phyloP scores from a whole-genome alignment of 23 tunicate genomes.

The Styela plicata region DNA sequence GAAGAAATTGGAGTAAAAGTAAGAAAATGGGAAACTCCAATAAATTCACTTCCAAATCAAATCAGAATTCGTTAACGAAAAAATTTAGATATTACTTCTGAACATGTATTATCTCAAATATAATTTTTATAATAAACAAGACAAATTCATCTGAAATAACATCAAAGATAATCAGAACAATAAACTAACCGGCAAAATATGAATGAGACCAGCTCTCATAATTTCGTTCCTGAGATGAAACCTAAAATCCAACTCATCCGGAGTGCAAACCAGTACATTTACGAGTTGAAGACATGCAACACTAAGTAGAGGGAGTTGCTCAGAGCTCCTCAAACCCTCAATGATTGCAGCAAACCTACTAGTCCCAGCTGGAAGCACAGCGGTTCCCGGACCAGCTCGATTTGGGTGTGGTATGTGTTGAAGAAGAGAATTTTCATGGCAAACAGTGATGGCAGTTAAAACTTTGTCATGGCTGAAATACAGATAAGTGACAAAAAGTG shows the following conservation, averaged over 20 bases:
- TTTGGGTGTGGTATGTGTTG: constrained; percentile 27
- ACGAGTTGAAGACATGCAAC: constrained; percentile 91
- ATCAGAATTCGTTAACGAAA: no score
- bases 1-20: no score
- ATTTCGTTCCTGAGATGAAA: constrained; percentile 81
- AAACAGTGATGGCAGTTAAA: constrained; percentile 64
- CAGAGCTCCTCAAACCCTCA: constrained; percentile 59
- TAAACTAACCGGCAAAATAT: constrained; percentile 47
- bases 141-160: neutral
- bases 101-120: no score
- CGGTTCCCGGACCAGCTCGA: constrained; percentile 39
- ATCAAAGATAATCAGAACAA: neutral
- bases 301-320: constrained; percentile 47
- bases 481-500: neutral
- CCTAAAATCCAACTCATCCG: constrained; percentile 83
- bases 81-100: no score
- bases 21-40: no score
- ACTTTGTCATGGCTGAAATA: constrained; percentile 83
- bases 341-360: constrained; percentile 76
- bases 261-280: constrained; percentile 75
- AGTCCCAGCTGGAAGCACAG: constrained; percentile 68
- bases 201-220: constrained; percentile 81
- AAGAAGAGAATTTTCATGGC: constrained; percentile 69
- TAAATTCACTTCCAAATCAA: no score
- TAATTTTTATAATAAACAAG: no score